phyloP scores from a whole-genome alignment of 92 coral and sea anemone species.

The Anthopleura xanthogrammica region DNA sequence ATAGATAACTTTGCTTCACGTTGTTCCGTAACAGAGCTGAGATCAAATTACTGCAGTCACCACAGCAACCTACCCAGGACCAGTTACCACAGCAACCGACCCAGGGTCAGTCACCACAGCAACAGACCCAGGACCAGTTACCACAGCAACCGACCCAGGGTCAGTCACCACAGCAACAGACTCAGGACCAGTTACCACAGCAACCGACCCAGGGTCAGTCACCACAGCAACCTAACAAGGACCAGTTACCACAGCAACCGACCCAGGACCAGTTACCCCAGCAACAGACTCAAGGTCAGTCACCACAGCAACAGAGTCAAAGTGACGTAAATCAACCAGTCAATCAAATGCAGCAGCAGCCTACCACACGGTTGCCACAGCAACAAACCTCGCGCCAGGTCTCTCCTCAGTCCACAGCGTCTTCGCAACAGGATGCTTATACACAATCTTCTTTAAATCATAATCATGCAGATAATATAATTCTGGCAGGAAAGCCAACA shows the following conservation, averaged over 20 bases:
- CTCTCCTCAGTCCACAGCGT: background rate
- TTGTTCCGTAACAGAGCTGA: too few species aligned
- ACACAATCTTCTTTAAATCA: background rate
- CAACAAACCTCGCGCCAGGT: background rate
- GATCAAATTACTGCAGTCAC: too few species aligned
- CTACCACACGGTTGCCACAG: background rate
- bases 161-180: too few species aligned
- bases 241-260: background rate
- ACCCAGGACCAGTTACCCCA: background rate
- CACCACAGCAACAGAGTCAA: constrained; percentile 14
- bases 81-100: background rate
- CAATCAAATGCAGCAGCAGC: background rate
- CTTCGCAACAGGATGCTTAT: background rate
- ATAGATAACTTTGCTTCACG: too few species aligned
- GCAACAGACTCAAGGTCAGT: background rate
- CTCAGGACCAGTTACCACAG: too few species aligned
- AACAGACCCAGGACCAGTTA: background rate
- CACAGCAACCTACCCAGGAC: constrained; percentile 6
- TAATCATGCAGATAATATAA: background rate
- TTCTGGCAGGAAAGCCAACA: background rate
- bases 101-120: background rate
- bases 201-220: too few species aligned
- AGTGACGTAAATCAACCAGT: background rate
- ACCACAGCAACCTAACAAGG: too few species aligned
- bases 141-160: too few species aligned